phyloP scores from a whole-genome alignment of 1,140 invertebrate species.

The Pseudachorutes palmiensis region DNA sequence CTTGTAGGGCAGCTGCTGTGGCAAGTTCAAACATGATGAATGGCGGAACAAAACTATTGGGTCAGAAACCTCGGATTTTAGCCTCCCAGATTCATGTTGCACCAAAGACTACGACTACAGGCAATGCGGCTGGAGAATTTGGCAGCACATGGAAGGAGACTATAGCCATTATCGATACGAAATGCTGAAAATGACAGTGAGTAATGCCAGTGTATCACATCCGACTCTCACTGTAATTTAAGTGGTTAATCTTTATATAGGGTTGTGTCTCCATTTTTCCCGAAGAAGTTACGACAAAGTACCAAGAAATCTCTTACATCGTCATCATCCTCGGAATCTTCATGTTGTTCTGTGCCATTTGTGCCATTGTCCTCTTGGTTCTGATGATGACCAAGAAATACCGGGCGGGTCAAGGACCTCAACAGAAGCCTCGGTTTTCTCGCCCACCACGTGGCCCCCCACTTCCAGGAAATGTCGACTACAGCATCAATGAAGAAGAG shows the following conservation, averaged over 20 bases:
- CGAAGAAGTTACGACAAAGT: conserved; percentile 5
- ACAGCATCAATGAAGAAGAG: background rate
- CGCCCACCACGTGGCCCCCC: background rate
- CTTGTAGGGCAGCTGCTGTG: conserved; percentile 6
- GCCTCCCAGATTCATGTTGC: conserved; percentile 5
- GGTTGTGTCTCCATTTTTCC: background rate
- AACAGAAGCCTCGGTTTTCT: background rate
- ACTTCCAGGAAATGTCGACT: background rate
- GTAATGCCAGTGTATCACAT: too few relatives aligned
- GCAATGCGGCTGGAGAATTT: background rate
- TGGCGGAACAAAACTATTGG: conserved; percentile 7
- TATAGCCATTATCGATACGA: background rate
- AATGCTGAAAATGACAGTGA: background rate
- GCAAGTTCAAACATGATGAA: background rate
- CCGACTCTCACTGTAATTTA: too few relatives aligned
- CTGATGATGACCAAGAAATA: conserved; percentile 1
- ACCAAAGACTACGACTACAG: conserved; percentile 2
- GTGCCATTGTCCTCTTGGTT: background rate
- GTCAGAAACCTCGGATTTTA: background rate
- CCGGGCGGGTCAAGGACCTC: background rate
- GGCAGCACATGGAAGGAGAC: conserved; percentile 5
- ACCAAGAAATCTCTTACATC: background rate
- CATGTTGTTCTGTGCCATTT: background rate
- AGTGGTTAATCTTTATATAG: background rate
- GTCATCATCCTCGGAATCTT: conserved; percentile 1